Conservation (phyloP, 2,888 invertebrate species). For the Philhelius pedissequus region DNA sequence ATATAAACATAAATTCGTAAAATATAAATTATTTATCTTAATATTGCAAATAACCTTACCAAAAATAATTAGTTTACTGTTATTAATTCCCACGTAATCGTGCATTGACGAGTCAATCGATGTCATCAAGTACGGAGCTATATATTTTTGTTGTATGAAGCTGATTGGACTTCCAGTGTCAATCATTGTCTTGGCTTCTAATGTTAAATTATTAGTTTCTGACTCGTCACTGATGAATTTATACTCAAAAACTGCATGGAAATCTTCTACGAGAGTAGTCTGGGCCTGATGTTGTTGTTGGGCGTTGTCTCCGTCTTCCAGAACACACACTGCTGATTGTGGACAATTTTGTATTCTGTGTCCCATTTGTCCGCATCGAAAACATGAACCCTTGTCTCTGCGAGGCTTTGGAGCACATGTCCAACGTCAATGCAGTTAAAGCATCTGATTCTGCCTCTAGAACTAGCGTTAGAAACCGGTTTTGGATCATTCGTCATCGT, state of each 20-base stretch:
- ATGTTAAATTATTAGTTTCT: background rate
- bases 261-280: background rate
- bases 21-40: background rate
- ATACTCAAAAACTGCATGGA: background rate
- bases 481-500: background rate
- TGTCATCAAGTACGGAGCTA: background rate
- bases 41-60: background rate
- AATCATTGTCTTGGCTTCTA: background rate
- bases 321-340: background rate
- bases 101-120: too few species aligned
- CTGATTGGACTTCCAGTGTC: background rate
- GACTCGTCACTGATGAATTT: background rate
- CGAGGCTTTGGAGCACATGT: background rate
- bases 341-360: constrained; percentile 8
- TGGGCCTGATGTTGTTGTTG: background rate
- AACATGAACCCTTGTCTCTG: background rate
- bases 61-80: background rate
- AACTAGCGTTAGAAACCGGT: background rate
- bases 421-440: constrained; percentile 7
- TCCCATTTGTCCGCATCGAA: background rate
- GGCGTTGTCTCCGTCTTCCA: background rate
- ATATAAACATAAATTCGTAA: too few species aligned
- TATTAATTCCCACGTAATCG: too few species aligned
- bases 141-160: background rate
- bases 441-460: background rate